Percentiles rank a stretch among this genome's conserved stretches.
These are phyloP conservation scores for Sebastes fasciatus DNA, from an alignment of 2,113 vertebrate genomes.

Conservation along the genomic window DNA sequence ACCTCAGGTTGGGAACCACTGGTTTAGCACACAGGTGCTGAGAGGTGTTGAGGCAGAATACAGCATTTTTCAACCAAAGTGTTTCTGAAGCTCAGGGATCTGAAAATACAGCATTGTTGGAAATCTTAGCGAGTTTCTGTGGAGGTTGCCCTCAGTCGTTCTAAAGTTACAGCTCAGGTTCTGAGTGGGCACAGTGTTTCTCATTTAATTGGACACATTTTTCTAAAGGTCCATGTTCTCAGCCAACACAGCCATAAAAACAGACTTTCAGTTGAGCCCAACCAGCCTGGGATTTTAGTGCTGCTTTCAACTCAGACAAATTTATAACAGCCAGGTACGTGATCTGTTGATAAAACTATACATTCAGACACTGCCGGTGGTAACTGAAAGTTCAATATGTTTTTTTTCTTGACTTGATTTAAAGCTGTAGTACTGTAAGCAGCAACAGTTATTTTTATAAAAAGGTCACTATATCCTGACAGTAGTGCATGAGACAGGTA, in stretches of 20 bases:
- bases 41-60: background rate
- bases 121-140: background rate
- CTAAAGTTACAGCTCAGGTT: background rate
- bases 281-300: conserved; percentile 6
- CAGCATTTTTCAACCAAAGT: background rate
- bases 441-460: too few species aligned
- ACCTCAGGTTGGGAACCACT: too few species aligned
- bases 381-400: too few species aligned
- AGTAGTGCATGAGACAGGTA: too few species aligned
- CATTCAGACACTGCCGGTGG: background rate
- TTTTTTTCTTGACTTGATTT: too few species aligned
- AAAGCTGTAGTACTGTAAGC: too few species aligned
- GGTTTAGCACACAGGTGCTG: background rate
- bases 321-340: conserved; percentile 4
- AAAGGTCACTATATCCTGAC: too few species aligned
- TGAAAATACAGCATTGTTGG: too few species aligned
- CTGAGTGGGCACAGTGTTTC: background rate
- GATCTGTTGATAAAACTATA: background rate
- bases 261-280: background rate
- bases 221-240: conserved; percentile 6
- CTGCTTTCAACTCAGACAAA: background rate
- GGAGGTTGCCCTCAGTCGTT: background rate
- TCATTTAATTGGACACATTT: conserved; percentile 33
- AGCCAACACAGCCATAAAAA: conserved; percentile 6
- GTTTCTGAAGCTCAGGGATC: background rate